Base-by-base conservation (phyloP, 2,888 invertebrate species). In the Ophonus ardosiacus region DNA sequence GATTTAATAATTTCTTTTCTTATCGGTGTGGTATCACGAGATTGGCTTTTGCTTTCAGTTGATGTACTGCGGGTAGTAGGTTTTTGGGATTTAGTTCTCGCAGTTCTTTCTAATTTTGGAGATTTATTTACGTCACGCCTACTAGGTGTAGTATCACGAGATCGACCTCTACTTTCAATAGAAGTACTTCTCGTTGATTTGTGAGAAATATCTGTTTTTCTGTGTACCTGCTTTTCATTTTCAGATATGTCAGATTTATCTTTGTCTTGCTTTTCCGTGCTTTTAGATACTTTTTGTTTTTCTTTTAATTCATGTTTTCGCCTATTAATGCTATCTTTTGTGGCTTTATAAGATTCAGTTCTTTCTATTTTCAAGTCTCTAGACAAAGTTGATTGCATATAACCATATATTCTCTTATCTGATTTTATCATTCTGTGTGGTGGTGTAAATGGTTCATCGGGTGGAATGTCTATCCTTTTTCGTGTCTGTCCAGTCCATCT, bases 301-400 rank as follows among this genome's bases (percentile, higher is more conserved):
- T 78, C 86, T 59, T 85, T 87, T 18, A 83, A 84, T 21, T 87
- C 87, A 3, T 40, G 6, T 38, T 86, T 86, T 43, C 82, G 85
- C 15, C 82, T 74, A 24, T 87, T 86, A 17, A 86, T 86, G 61
- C 87, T 85, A 86, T 86, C 86, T 80, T 86, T 86, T 0, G 85
- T 76, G 6, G 85, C 79, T 74, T 87, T 86, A 17, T 86, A 17
- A 40, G 86, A 61, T 80, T 80, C 88, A 61, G 81, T 86, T 86
- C 89, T 91, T 10, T 92, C 93, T 61, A 92, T 91, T 88, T 93
- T 93, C 89, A 93, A 91, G 88, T 92, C 92, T 86, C 93, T 90
- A 0, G 94, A 93, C 61, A 94, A 88, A 24, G 94, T 94, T 0
- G 94, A 93, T 86, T 93, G 93, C 94, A 94, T 94, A 87, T 94